Base-by-base conservation (phyloP, 2,113 vertebrate genomes). In the Elephantulus edwardii region DNA sequence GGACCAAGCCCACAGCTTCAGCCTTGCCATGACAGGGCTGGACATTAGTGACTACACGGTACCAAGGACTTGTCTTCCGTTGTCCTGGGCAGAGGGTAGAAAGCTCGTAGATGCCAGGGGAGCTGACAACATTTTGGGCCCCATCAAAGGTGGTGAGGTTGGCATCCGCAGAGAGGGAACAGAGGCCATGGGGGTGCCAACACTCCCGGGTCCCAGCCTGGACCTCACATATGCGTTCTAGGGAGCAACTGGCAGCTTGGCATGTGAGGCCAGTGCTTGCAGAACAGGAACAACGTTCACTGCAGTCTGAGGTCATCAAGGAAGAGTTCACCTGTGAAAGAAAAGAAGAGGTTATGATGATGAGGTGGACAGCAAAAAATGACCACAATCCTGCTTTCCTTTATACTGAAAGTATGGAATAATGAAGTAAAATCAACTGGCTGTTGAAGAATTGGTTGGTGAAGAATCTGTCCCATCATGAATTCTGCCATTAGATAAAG, bases 91-190 rank as follows among this genome's bases (percentile, higher is more conserved):
- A 97, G 77, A 35, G 84, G 86, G 74, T 90, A 28, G 95, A 94
- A 16, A 97, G 44, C 72, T 97, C 96, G 3, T 97, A 96, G 70
- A 94, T 8, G 3, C 96, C 95, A 1, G 84, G 24, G n/a, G 88
- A 91, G 80, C 16, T 19, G 71, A 93, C 8, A 3, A 44, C 33
- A 1, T 64, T 68, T 0, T 0, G 72, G 68, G 90, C 84, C 2
- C 96, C 96, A 52, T 97, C 95, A 0, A 97, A 97, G 54, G 95
- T 95, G 64, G 93, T 96, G 19, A 97, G 62, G 28, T 92, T 91
- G 77, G 58, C 66, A 3, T 66, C 80, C 33, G 48, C 12, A 6
- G 70, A 91, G 62, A 97, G 11, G 2, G 78, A 91, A 58, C 97
- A 97, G 84, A 94, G 66, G 10, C 93, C 92, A 1, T 2, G 30